Percentiles rank a stretch among this genome's conserved stretches.
Evolutionary conservation across 2,888 invertebrate genomes (phyloP).

Genomic region (Trichopoda pennipes): DNA sequence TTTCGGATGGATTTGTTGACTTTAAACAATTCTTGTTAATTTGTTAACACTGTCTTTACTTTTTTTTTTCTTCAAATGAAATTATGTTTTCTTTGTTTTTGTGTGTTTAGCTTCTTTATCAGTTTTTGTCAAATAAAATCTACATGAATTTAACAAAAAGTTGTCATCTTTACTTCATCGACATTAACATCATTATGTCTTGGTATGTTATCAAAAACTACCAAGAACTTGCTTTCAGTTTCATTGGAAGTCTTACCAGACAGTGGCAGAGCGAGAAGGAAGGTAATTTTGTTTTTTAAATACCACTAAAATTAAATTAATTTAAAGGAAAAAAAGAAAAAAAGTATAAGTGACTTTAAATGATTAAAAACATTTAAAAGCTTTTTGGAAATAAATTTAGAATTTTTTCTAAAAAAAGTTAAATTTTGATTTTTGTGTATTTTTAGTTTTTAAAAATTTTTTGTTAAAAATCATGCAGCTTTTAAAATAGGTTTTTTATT

Average conservation of each 20-base stretch:
- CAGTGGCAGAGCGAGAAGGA: constrained; percentile 21
- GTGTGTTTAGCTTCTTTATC: constrained; percentile 51
- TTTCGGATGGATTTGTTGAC: constrained; percentile 56
- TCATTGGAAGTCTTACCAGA: constrained; percentile 54
- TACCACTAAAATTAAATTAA: background rate
- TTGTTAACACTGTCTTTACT: constrained; percentile 63
- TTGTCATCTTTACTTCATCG: constrained; percentile 64
- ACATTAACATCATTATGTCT: constrained; percentile 61
- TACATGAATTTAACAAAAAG: constrained; percentile 55
- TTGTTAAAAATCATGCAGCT: too few species aligned
- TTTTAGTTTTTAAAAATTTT: too few species aligned
- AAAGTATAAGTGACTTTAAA: background rate
- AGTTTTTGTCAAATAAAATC: constrained; percentile 58
- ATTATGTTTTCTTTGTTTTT: constrained; percentile 40
- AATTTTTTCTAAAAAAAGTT: too few species aligned
- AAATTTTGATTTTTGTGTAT: too few species aligned
- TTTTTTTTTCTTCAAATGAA: constrained; percentile 37
- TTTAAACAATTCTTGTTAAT: constrained; percentile 61
- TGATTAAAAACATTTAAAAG: too few species aligned
- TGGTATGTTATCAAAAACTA: constrained; percentile 37
- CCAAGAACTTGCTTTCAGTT: constrained; percentile 67
- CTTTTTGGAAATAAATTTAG: too few species aligned
- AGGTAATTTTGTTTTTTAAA: background rate
- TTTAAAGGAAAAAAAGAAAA: background rate
- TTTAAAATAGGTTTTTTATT: too few species aligned